Conservation (phyloP, 1,140 invertebrate genomes). For the Neodiprion pinetum region DNA sequence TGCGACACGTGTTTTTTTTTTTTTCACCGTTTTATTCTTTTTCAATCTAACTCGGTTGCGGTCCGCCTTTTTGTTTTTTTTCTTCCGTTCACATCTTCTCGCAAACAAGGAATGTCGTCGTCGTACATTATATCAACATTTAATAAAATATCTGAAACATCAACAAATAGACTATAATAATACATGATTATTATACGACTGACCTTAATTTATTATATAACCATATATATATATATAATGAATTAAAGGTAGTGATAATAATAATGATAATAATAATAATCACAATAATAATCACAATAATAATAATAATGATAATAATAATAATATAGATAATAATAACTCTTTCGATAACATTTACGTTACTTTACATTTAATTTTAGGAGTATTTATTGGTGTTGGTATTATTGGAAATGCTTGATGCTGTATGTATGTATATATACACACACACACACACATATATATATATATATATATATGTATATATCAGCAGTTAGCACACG, state of each 20-base stretch:
- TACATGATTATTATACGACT: slow-evolving; percentile 52
- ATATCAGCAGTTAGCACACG: slow-evolving; percentile 5
- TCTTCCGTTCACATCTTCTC: slow-evolving; percentile 8
- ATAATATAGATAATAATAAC: slow-evolving; percentile 30
- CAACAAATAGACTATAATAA: slow-evolving; percentile 56
- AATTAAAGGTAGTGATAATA: too few species aligned
- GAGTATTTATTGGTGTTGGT: slow-evolving; percentile 50
- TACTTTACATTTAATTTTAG: slow-evolving; percentile 30
- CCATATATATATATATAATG: background rate
- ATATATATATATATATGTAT: too few species aligned
- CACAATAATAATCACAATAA: slow-evolving; percentile 19
- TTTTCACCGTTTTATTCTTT: too few species aligned
- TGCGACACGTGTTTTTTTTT: too few species aligned
- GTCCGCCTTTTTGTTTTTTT: slow-evolving; percentile 24
- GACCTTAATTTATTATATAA: slow-evolving; percentile 38
- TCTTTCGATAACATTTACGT: slow-evolving; percentile 28
- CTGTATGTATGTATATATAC: slow-evolving; percentile 36
- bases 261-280: too few species aligned
- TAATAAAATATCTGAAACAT: slow-evolving; percentile 62
- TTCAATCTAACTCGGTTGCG: too few species aligned
- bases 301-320: slow-evolving; percentile 35
- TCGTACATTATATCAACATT: slow-evolving; percentile 60
- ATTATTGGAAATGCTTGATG: slow-evolving; percentile 52
- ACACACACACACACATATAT: background rate
- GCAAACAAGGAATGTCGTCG: too few species aligned